phyloP scores from a whole-genome alignment of 1,140 invertebrate species.

The Nephila pilipes region DNA sequence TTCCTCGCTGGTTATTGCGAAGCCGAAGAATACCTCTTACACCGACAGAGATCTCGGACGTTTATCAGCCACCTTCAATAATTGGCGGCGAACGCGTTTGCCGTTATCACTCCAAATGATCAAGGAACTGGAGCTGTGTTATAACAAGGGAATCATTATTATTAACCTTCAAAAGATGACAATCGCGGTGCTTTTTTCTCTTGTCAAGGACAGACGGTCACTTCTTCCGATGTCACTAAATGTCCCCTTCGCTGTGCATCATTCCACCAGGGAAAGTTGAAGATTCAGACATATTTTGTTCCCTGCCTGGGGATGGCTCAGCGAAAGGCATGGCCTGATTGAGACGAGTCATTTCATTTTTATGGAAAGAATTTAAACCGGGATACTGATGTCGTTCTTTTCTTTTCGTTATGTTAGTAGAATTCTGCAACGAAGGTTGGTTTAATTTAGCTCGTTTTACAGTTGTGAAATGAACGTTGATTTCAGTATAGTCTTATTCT shows the following conservation, averaged over 20 bases:
- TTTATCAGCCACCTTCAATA: constrained; percentile 59
- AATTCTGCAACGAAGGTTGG: no score
- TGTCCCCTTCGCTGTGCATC: background rate
- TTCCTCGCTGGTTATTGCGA: background rate
- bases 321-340: no score
- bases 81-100: constrained; percentile 60
- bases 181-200: constrained; percentile 40
- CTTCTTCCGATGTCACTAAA: constrained; percentile 59
- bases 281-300: constrained; percentile 12
- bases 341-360: no score
- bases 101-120: constrained; percentile 40
- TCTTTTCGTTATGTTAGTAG: no score
- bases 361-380: no score
- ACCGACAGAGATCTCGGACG: constrained; percentile 25
- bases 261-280: background rate
- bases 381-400: no score
- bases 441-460: no score
- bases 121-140: constrained; percentile 65
- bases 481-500: no score
- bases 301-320: background rate
- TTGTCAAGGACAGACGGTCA: constrained; percentile 65
- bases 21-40: background rate
- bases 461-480: no score
- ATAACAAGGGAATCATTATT: constrained; percentile 73
- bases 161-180: constrained; percentile 69